These are phyloP conservation scores for Drosophila rubida DNA, from an alignment of 2,888 invertebrate genomes.

Conservation along the genomic window DNA sequence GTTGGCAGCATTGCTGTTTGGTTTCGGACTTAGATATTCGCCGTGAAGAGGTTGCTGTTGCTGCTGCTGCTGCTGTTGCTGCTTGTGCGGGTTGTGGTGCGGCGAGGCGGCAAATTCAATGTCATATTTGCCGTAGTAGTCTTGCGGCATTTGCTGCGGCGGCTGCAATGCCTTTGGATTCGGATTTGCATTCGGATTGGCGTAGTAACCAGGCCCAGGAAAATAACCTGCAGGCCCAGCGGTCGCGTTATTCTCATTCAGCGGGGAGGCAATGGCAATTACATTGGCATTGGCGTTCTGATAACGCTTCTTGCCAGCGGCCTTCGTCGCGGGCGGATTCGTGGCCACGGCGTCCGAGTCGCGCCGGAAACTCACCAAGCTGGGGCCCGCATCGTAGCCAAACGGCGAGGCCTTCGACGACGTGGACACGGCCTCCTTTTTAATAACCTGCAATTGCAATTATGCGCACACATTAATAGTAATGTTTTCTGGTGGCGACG, in stretches of 20 bases:
- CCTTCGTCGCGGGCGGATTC: constrained; percentile 64
- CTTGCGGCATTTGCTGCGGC: constrained; percentile 73
- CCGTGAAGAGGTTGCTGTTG: constrained; percentile 58
- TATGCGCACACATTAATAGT: background rate
- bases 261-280: constrained; percentile 56
- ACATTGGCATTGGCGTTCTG: constrained; percentile 55
- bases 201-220: constrained; percentile 80
- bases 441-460: constrained; percentile 74
- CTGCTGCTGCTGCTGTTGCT: constrained; percentile 53
- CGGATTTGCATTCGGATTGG: constrained; percentile 62
- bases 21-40: constrained; percentile 81
- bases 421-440: constrained; percentile 85
- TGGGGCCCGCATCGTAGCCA: constrained; percentile 81
- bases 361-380: constrained; percentile 61
- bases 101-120: constrained; percentile 79
- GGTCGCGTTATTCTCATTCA: constrained; percentile 32
- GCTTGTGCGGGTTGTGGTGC: constrained; percentile 62
- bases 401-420: constrained; percentile 83
- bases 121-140: constrained; percentile 84
- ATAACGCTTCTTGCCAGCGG: constrained; percentile 73
- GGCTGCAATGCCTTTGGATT: constrained; percentile 59
- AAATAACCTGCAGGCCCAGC: constrained; percentile 74
- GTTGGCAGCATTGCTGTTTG: constrained; percentile 64
- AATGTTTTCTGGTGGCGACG: background rate
- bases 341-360: constrained; percentile 73